Evolutionary conservation across 2,797 vertebrate species (phyloP), one percentile per base, ranked within the genome.

Genomic region (Microctenopoma steveboyesi): DNA sequence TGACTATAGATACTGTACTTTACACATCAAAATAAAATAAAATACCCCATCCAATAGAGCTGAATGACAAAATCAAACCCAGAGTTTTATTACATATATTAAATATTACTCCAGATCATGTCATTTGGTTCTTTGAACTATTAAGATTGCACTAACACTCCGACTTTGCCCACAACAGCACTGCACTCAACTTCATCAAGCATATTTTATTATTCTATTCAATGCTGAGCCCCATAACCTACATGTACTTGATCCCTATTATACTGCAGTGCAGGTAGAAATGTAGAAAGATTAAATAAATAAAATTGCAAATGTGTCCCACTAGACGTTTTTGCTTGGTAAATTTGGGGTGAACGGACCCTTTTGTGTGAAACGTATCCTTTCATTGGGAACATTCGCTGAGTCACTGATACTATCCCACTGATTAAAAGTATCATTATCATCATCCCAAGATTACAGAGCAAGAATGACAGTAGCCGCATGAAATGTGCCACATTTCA

Each of bases 401-500:
- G 7, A 81, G 59, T 74, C 50, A 42, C 56, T 40, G 33, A 63
- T 52, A 40, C 69, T 43, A 16, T 54, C 49, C 33, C 50, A 15
- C 48, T 61, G 16, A 67, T 67, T 35, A 62, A 50, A 69, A 67
- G 22, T 56, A 30, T 82, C 71, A 49, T 55, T 27, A 72, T 64
- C 69, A 51, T 64, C 49, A 42, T 51, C 71, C 22, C 11, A n/a
- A 71, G 37, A 68, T 72, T 62, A 70, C 67, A 57, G 69, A 78
- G 37, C 39, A 9, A 47, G 30, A 63, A 14, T 72, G 65, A 73
- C 72, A 79, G 72, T 74, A 51, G 15, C 70, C 55, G 63, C 67
- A 73, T 22, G 33, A 80, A 78, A 72, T 64, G 64, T 77, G 69
- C 68, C 80, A 66, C 68, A 12, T 47, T 75, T 84, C 60, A 81